These are phyloP conservation scores for Hemibagrus guttatus DNA, from an alignment of 2,797 vertebrate species.

Conservation along the genomic window DNA sequence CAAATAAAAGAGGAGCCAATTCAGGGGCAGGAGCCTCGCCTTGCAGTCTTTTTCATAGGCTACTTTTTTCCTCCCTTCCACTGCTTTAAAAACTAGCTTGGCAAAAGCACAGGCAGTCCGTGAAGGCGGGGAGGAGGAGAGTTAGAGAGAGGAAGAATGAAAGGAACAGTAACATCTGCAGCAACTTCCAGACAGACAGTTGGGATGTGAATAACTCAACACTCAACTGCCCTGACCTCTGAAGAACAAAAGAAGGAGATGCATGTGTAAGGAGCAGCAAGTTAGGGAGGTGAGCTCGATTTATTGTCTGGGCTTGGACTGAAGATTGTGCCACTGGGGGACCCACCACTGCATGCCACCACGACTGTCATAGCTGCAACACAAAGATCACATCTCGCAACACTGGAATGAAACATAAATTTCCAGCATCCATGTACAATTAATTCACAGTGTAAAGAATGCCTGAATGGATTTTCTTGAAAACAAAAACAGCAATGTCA, in stretches of 20 bases:
- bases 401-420: constrained; percentile 65
- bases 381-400: constrained; percentile 66
- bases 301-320: constrained; percentile 70
- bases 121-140: constrained; percentile 64
- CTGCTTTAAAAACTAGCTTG: constrained; percentile 72
- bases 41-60: constrained; percentile 60
- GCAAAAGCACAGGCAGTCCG: constrained; percentile 75
- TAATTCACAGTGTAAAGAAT: constrained; percentile 62
- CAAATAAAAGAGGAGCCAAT: constrained; percentile 66
- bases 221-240: constrained; percentile 85
- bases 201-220: constrained; percentile 90
- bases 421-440: constrained; percentile 60
- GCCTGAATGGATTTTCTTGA: constrained; percentile 67
- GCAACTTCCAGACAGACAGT: constrained; percentile 81
- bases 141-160: constrained; percentile 69
- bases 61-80: constrained; percentile 76
- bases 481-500: constrained; percentile 42
- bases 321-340: constrained; percentile 67
- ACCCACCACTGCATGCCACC: constrained; percentile 67
- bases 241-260: constrained; percentile 81
- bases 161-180: constrained; percentile 85
- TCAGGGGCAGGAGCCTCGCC: constrained; percentile 73
- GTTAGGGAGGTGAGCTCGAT: constrained; percentile 79
- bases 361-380: constrained; percentile 74
- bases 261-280: constrained; percentile 78